Conservation (phyloP, 2,888 invertebrate species). For the Brachynemurus nebulosus region DNA sequence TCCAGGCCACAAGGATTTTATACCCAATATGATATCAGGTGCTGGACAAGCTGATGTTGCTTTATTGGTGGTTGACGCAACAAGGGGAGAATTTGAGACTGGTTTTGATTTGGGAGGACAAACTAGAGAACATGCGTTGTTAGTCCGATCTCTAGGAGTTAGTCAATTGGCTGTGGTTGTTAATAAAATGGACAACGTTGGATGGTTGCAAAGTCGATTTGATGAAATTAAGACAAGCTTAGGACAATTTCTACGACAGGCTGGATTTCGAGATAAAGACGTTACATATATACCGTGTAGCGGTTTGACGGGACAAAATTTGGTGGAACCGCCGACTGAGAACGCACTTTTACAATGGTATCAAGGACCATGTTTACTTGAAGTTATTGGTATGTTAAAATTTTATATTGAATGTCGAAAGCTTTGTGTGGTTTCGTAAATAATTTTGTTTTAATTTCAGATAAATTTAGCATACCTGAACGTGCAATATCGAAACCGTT, state of each 20-base stretch:
- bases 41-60: conserved; percentile 98
- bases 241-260: conserved; percentile 72
- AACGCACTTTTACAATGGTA: conserved; percentile 59
- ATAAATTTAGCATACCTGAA: conserved; percentile 74
- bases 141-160: conserved; percentile 82
- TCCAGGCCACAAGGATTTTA: conserved; percentile 98
- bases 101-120: conserved; percentile 98
- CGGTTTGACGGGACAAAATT: conserved; percentile 91
- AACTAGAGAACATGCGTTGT: conserved; percentile 89
- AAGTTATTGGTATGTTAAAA: conserved; percentile 55
- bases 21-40: conserved; percentile 98
- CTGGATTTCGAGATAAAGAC: conserved; percentile 78
- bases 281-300: conserved; percentile 89
- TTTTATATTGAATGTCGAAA: background rate
- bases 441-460: too few relatives aligned
- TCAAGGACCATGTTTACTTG: conserved; percentile 67
- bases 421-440: background rate
- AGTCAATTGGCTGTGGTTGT: conserved; percentile 88
- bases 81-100: conserved; percentile 95
- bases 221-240: conserved; percentile 77
- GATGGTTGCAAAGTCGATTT: conserved; percentile 85
- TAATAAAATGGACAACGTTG: conserved; percentile 93
- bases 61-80: conserved; percentile 89
- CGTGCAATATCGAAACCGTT: conserved; percentile 80
- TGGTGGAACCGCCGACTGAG: conserved; percentile 52